phyloP scores from a whole-genome alignment of 2,113 vertebrate species.

The Labeo catla region DNA sequence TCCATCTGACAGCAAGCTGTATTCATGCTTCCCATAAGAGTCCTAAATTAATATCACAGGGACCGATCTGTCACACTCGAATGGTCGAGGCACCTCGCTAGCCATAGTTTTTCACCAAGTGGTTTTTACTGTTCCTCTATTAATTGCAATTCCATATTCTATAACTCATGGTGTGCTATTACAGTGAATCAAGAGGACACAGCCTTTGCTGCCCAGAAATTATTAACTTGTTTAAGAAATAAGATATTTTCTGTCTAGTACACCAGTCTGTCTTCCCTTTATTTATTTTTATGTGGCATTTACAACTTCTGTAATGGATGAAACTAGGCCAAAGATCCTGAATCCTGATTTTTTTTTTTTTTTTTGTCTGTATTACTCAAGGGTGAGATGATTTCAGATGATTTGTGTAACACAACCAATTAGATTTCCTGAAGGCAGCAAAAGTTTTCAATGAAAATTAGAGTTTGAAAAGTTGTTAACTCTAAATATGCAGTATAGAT shows the following conservation, averaged over 20 bases:
- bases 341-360: no score
- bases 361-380: neutral
- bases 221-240: conserved; percentile 51
- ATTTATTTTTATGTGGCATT: conserved; percentile 22
- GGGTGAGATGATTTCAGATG: neutral
- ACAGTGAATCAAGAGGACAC: conserved; percentile 37
- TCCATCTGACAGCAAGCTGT: conserved; percentile 38
- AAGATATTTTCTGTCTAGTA: conserved; percentile 49
- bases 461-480: neutral
- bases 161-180: conserved; percentile 12
- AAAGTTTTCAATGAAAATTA: neutral
- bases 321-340: neutral
- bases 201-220: conserved; percentile 45
- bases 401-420: neutral
- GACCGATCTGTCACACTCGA: conserved; percentile 32
- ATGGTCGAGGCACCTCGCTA: neutral
- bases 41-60: conserved; percentile 41
- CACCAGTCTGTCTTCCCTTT: conserved; percentile 39
- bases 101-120: conserved; percentile 6
- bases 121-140: conserved; percentile 3
- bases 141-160: conserved; percentile 56
- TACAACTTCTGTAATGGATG: neutral
- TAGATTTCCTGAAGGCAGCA: neutral
- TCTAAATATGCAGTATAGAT: neutral
- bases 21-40: neutral